These are phyloP conservation scores for Fukomys damarensis DNA, from an alignment of 2,113 vertebrate genomes.

Conservation along the genomic window DNA sequence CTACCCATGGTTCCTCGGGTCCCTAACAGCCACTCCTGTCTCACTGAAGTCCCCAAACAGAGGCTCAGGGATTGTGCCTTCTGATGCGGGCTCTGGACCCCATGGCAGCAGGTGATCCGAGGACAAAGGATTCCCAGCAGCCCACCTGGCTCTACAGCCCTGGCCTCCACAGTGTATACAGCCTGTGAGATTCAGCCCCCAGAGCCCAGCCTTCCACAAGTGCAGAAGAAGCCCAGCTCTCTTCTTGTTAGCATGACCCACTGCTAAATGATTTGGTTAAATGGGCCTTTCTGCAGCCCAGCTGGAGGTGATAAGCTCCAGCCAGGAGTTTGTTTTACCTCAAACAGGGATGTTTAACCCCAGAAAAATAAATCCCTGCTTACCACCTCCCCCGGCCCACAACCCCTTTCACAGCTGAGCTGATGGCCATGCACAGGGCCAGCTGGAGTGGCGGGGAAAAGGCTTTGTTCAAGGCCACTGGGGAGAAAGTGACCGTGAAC, in stretches of 20 bases:
- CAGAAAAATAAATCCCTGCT: constrained; percentile 51
- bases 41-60: neutral
- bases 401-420: neutral
- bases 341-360: constrained; percentile 82
- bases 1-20: too few species aligned
- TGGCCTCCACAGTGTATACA: constrained; percentile 73
- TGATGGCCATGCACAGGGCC: neutral
- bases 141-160: rapidly evolving
- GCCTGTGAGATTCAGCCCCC: constrained; percentile 75
- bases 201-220: constrained; percentile 82
- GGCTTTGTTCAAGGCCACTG: neutral
- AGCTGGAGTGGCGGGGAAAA: neutral
- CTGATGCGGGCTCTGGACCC: rapidly evolving
- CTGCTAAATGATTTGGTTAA: constrained; percentile 85
- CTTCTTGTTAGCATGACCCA: constrained; percentile 85
- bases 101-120: neutral
- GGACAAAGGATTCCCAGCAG: neutral
- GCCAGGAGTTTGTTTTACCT: constrained; percentile 83
- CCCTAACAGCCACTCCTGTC: neutral
- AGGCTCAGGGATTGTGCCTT: neutral
- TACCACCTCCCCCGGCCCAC: neutral
- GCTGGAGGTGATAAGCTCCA: constrained; percentile 85
- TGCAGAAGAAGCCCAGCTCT: constrained; percentile 79
- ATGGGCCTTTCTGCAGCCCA: constrained; percentile 84
- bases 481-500: neutral